Evolutionary conservation across 2,888 invertebrate genomes (phyloP), one percentile per base, ranked within the genome.

Genomic region (Aphodius granarius): DNA sequence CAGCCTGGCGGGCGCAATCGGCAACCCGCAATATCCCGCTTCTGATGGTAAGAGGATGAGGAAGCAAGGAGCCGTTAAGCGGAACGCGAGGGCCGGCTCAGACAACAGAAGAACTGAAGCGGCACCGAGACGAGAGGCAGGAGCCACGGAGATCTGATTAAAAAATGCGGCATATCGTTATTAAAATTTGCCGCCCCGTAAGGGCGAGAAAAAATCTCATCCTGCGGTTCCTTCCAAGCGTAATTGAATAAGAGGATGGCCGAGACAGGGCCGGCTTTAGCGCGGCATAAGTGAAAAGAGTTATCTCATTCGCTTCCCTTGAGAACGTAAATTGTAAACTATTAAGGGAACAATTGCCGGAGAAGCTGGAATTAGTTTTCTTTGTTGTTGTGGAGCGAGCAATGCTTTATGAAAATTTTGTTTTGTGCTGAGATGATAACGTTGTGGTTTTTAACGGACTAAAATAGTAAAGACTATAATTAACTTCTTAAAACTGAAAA

Each of bases 101-200:
- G 65, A 18, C 1, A 65, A 65, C 15, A 65, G 65, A 16, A 18
- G 16, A 68, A 13, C 68, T n/a, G 20, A 68, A 68, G 22, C 5
- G 20, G 22, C 68, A 68, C 20, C 18, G 21, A 22, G 21, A 63
- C 63, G 18, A 23, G 22, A 19, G 22, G n/a, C n/a, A n/a, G n/a
- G n/a, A n/a, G n/a, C n/a, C n/a, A n/a, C n/a, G n/a, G 63, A 16
- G 66, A 73, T 73, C 75, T 72, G 75, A 75, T 75, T 75, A 75
- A 75, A 73, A 75, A 75, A 68, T 22, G 63, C 72, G 72, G 75
- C 75, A 75, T 75, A 75, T 75, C 75, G 72, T 75, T 75, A 75
- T 75, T 75, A 75, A 75, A 75, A 75, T 75, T 75, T 68, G 71
- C 72, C 68, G 23, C 63, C 63, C 70, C 66, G 62, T 72, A 20